Evolutionary conservation across 2,888 invertebrate species (phyloP).

Genomic region (Subacronicta megacephala): DNA sequence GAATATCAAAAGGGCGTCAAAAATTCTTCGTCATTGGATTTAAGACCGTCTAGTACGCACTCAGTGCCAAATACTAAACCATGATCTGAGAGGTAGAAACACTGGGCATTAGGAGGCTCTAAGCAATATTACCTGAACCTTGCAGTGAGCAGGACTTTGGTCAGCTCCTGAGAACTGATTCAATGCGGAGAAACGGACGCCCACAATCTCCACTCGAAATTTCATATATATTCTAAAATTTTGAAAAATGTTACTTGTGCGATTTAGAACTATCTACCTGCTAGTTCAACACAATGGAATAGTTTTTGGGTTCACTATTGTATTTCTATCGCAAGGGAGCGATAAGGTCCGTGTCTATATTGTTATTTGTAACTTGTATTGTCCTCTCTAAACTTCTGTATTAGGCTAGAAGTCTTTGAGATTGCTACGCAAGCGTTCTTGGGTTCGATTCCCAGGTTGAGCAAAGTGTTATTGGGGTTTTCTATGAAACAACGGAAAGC

Average conservation of each 20-base stretch:
- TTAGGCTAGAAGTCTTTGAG: too few relatives aligned
- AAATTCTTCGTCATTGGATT: conserved; percentile 77
- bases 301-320: conserved; percentile 63
- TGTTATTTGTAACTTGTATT: conserved; percentile 4
- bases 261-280: conserved; percentile 76
- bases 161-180: conserved; percentile 80
- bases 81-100: conserved; percentile 78
- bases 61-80: conserved; percentile 76
- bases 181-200: conserved; percentile 85
- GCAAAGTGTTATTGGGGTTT: too few relatives aligned
- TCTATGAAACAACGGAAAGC: too few relatives aligned
- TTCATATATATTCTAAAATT: conserved; percentile 20
- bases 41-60: conserved; percentile 74
- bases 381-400: too few relatives aligned
- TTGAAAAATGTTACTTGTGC: conserved; percentile 70
- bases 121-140: conserved; percentile 33
- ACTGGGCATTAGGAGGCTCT: conserved; percentile 65
- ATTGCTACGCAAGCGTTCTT: too few relatives aligned
- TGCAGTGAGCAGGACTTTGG: conserved; percentile 59
- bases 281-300: conserved; percentile 62
- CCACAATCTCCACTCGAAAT: conserved; percentile 45
- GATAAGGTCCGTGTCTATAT: conserved; percentile 16
- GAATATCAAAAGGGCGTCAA: conserved; percentile 77
- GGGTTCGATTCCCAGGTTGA: too few relatives aligned
- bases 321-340: conserved; percentile 42